phyloP scores from a whole-genome alignment of 2,888 invertebrate genomes.

The Sphecodes monilicornis region DNA sequence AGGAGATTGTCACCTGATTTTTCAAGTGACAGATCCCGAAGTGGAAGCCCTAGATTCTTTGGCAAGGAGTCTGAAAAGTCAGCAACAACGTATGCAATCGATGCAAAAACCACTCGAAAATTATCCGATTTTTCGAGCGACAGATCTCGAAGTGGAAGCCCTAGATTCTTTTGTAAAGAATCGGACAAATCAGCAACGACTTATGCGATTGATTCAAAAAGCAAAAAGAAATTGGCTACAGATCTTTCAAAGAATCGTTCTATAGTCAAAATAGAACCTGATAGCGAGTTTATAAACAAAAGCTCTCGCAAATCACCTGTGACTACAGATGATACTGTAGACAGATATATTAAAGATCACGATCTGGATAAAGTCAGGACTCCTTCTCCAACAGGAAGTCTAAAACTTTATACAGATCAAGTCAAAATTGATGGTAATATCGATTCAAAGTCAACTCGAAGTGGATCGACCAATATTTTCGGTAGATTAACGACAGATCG shows the following conservation, averaged over 20 bases:
- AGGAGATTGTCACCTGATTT: conserved; percentile 8
- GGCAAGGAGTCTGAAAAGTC: conserved; percentile 28
- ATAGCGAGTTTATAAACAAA: background rate
- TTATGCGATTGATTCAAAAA: conserved; percentile 23
- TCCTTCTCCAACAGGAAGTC: background rate
- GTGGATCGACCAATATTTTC: background rate
- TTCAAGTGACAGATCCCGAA: background rate
- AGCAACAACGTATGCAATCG: conserved; percentile 23
- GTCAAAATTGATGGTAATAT: background rate
- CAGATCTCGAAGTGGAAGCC: background rate
- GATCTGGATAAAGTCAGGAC: background rate
- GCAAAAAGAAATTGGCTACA: background rate
- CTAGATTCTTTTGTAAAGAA: conserved; percentile 38
- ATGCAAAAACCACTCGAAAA: background rate
- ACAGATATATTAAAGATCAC: background rate
- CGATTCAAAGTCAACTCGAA: background rate
- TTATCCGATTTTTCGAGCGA: background rate
- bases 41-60: conserved; percentile 21
- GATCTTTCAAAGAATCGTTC: conserved; percentile 2
- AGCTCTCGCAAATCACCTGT: background rate
- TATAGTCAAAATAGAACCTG: background rate
- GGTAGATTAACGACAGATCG: conserved; percentile 16
- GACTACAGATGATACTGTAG: background rate
- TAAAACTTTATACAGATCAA: background rate
- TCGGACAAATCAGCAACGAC: conserved; percentile 28